Evolutionary conservation across 2,113 vertebrate species (phyloP).

Genomic region (Myiozetetes cayanensis): DNA sequence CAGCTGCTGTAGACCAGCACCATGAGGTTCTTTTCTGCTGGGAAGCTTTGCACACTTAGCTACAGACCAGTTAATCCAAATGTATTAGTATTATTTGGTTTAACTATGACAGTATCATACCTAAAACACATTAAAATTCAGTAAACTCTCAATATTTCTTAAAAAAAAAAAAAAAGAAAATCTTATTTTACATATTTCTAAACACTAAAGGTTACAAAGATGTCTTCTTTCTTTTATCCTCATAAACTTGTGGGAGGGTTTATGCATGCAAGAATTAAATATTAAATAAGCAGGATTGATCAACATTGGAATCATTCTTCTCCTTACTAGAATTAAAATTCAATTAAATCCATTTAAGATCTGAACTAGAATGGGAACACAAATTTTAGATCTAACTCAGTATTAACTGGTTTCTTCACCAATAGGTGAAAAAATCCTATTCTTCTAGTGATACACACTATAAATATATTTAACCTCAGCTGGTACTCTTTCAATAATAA

Average conservation of each 20-base stretch:
- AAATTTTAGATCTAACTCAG: not conserved
- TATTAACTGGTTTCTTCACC: not conserved
- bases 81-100: not conserved
- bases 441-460: not conserved
- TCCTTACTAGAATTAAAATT: not conserved
- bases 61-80: not conserved
- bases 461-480: not conserved
- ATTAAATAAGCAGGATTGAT: not conserved
- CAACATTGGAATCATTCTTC: not conserved
- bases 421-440: not conserved
- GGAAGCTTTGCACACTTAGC: too few species aligned
- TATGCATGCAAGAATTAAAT: not conserved
- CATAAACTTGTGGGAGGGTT: not conserved
- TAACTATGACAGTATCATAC: not conserved
- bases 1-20: too few species aligned
- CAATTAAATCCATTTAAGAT: not conserved
- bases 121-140: not conserved
- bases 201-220: not conserved
- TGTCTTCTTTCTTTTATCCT: not conserved
- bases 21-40: too few species aligned
- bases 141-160: not conserved
- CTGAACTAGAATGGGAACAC: not conserved
- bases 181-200: not conserved
- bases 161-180: not conserved
- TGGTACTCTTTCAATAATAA: not conserved